Evolutionary conservation across 1,140 invertebrate genomes (phyloP).

Genomic region (Metaphire vulgaris): DNA sequence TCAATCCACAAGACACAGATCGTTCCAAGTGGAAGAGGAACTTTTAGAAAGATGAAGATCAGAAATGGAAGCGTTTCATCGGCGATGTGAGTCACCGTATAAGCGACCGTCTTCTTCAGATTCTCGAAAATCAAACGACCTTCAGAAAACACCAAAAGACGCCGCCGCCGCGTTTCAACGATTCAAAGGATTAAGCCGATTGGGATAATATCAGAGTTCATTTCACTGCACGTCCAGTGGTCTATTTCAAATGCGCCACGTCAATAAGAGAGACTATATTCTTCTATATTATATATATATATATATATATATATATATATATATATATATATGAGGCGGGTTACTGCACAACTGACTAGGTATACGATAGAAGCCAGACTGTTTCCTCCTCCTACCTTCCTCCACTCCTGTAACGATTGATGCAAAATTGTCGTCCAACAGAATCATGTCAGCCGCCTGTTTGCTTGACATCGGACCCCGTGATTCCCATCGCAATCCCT

Average conservation of each 20-base stretch:
- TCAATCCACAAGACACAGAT: constrained; percentile 97
- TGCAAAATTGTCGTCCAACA: constrained; percentile 98
- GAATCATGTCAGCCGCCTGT: constrained; percentile 99
- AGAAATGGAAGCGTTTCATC: constrained; percentile 87
- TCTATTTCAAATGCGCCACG: too few relatives aligned
- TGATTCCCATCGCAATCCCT: constrained; percentile 53
- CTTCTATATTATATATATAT: too few relatives aligned
- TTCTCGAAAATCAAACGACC: constrained; percentile 70
- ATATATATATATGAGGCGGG: too few relatives aligned
- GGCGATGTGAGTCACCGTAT: constrained; percentile 98
- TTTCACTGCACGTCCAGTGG: too few relatives aligned
- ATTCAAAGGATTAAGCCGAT: not conserved
- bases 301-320: too few relatives aligned
- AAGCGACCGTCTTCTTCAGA: constrained; percentile 98
- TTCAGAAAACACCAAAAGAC: constrained; percentile 11
- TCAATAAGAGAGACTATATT: too few relatives aligned
- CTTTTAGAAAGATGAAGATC: constrained; percentile 35
- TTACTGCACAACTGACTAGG: too few relatives aligned
- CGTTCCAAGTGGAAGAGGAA: constrained; percentile 60
- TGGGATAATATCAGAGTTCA: not conserved
- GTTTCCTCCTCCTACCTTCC: constrained; percentile 8
- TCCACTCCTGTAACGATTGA: constrained; percentile 54
- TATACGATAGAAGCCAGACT: too few relatives aligned
- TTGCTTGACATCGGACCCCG: constrained; percentile 98
- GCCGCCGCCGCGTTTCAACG: not conserved